phyloP scores from a whole-genome alignment of 2,797 vertebrate species.

The Rhodeus uyekii region DNA sequence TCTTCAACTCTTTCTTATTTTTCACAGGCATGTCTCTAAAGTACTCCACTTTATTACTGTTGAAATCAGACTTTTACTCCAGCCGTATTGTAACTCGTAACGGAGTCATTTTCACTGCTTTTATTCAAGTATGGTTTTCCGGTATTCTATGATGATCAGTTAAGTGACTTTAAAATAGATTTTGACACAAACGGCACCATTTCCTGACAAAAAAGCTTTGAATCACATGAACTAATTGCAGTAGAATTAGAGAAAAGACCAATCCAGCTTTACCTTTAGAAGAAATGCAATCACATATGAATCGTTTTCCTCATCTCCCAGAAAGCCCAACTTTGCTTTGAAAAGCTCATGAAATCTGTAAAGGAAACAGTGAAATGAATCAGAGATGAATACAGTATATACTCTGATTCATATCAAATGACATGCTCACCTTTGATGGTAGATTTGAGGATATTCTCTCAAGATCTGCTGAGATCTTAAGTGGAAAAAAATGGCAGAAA shows the following conservation, averaged over 20 bases:
- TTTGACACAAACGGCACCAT: too few species aligned
- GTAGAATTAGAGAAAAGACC: neutral
- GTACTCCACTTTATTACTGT: too few species aligned
- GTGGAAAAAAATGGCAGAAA: conserved; percentile 9
- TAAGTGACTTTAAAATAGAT: too few species aligned
- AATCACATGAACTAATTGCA: neutral
- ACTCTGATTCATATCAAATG: neutral
- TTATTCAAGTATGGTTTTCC: too few species aligned
- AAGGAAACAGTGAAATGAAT: conserved; percentile 22
- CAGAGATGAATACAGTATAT: neutral
- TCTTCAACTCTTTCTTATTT: too few species aligned
- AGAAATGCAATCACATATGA: conserved; percentile 75
- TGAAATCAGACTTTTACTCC: too few species aligned
- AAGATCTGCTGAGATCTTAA: conserved; percentile 74
- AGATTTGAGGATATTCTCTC: conserved; percentile 68
- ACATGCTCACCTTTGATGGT: conserved; percentile 72
- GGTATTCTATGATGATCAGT: too few species aligned
- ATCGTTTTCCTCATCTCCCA: conserved; percentile 72
- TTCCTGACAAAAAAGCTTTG: neutral
- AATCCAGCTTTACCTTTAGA: conserved; percentile 67
- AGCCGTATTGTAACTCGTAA: too few species aligned
- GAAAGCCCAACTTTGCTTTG: conserved; percentile 79
- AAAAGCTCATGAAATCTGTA: conserved; percentile 80
- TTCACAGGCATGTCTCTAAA: too few species aligned
- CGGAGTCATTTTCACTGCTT: too few species aligned